Percentiles rank a stretch among this genome's conserved stretches.
phyloP scores from a whole-genome alignment of 2,888 invertebrate species.

The Lepeophtheirus nordmannii region DNA sequence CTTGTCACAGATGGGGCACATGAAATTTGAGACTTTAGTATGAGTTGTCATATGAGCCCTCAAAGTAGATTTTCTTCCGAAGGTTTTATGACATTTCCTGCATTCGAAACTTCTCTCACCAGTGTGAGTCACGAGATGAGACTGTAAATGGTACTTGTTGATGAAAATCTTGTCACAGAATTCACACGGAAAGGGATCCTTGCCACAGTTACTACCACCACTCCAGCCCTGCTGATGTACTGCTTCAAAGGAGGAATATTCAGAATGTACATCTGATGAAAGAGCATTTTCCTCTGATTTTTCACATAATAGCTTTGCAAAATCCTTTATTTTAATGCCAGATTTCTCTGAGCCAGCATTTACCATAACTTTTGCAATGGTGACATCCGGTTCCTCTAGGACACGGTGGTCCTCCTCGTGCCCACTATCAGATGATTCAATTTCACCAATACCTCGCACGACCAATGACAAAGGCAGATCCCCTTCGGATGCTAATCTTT shows the following conservation, averaged over 20 bases:
- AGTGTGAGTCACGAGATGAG: constrained; percentile 23
- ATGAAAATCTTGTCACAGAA: constrained; percentile 24
- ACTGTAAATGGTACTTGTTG: constrained; percentile 18
- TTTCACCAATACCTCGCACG: not conserved
- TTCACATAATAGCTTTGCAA: constrained; percentile 14
- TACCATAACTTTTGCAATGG: constrained; percentile 12
- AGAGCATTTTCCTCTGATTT: not conserved
- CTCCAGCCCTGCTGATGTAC: not conserved
- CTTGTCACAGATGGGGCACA: constrained; percentile 24
- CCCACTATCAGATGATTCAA: constrained; percentile 1
- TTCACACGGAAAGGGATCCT: constrained; percentile 14
- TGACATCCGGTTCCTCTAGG: not conserved
- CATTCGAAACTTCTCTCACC: constrained; percentile 23
- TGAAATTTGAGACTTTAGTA: constrained; percentile 24
- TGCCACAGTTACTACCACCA: not conserved
- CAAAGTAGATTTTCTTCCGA: constrained; percentile 22
- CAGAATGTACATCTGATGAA: not conserved
- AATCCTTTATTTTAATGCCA: constrained; percentile 21
- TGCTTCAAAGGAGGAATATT: constrained; percentile 4
- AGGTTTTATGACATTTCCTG: constrained; percentile 12
- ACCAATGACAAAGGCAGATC: constrained; percentile 17
- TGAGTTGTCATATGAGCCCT: constrained; percentile 25
- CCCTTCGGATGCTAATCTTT: constrained; percentile 5
- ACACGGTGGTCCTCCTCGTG: not conserved
- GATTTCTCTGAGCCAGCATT: not conserved